These are phyloP conservation scores for Sciaenops ocellatus DNA, from an alignment of 2,797 vertebrate genomes.

Conservation along the genomic window DNA sequence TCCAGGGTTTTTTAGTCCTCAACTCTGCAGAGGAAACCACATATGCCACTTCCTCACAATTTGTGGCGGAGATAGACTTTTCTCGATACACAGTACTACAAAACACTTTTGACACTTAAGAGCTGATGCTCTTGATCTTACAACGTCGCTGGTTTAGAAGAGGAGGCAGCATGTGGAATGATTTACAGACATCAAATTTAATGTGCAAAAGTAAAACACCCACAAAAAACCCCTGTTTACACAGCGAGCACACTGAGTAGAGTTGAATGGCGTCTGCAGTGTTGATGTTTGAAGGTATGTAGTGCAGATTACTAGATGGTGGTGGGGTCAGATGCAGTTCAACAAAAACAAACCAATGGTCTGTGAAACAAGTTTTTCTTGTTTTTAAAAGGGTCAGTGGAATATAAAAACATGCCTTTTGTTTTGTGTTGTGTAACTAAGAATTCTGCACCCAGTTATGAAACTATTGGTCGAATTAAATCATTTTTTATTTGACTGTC, in stretches of 20 bases:
- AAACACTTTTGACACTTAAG: neutral
- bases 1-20: neutral
- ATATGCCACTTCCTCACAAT: neutral
- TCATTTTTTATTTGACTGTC: too few species aligned
- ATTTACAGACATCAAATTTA: neutral
- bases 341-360: neutral
- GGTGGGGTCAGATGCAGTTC: neutral
- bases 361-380: conserved; percentile 5
- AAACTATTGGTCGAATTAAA: neutral
- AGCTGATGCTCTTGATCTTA: neutral
- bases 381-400: neutral
- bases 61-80: neutral
- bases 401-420: neutral
- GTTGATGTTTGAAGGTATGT: neutral
- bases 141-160: neutral
- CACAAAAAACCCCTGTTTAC: neutral
- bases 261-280: neutral
- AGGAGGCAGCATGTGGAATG: neutral
- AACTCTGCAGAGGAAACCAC: neutral
- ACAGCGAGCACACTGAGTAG: neutral
- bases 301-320: neutral
- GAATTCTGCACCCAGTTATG: neutral
- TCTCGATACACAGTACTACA: neutral
- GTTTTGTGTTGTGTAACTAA: neutral
- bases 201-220: too few species aligned